Base-by-base conservation (phyloP, 2,113 vertebrate species). In the Crotalus tigris region DNA sequence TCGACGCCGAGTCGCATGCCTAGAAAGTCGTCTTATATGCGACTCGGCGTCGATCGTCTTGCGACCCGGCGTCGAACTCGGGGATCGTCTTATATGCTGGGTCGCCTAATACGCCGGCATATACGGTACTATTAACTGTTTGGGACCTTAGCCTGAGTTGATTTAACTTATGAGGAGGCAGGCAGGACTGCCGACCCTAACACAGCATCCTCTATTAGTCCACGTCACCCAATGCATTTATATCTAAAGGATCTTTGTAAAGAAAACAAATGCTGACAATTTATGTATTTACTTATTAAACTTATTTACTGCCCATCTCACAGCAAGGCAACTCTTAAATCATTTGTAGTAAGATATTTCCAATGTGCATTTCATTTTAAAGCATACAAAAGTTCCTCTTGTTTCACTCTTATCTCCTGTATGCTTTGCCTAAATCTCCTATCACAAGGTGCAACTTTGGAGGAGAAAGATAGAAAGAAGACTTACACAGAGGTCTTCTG, bases 401-500 rank as follows among this genome's bases (percentile, higher is more conserved):
- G 33, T 39, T 81, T 81, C 75, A 44, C 75, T 39, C 33, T 75
- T 5, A 75, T 39, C n/a, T 39, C 69, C n/a, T 81, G 33, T 44
- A 81, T 81, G 17, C 75, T 4, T 44, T 39, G 21, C 57, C 46
- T 21, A 53, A 59, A 33, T 2, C 3, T 58, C 12, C 54, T 46
- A 11, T 46, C 24, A 55, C 26, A 53, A 46, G 29, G 51, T 33
- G 39, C 21, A 59, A 15, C 15, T 59, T 1, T 21, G 0, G 0
- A 54, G 0, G 0, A 17, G 8, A 17, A 1, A 1, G n/a, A 23
- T 21, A 3, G 3, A 75, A 1, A 3, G 46, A 24, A 1, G 49
- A 98, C 98, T 96, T 97, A 99, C 99, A 95, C 97, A 0, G 98
- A 98, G 69, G 98, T 99, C 81, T 99, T 99, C 97, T 99, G 98